Base-by-base conservation (phyloP, 2,888 invertebrate species). In the Cyrtodaria siliqua region DNA sequence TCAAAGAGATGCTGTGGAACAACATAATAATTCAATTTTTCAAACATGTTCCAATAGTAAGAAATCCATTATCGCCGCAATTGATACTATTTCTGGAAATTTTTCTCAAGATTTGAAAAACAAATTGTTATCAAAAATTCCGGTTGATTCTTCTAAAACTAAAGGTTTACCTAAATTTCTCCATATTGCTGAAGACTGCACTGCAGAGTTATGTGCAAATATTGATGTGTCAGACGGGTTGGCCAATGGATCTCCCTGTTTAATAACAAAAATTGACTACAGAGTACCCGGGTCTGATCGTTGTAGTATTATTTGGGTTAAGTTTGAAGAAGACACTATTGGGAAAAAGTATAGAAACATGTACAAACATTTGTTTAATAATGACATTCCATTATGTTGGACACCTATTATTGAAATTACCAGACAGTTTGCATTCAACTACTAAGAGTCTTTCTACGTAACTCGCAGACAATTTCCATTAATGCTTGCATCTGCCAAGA, bases 401-500 rank as follows among this genome's bases (percentile, higher is more conserved):
- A 53, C 53, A 26, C 53, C n/a, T n/a, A n/a, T n/a, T n/a, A n/a
- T n/a, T n/a, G n/a, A n/a, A n/a, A n/a, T n/a, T n/a, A n/a, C n/a
- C n/a, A n/a, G n/a, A n/a, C n/a, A n/a, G n/a, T n/a, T n/a, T n/a
- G n/a, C n/a, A n/a, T n/a, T n/a, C n/a, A n/a, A n/a, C n/a, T 26
- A 26, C 27, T n/a, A n/a, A n/a, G n/a, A n/a, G n/a, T n/a, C n/a
- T n/a, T n/a, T n/a, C n/a, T n/a, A n/a, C n/a, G n/a, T n/a, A n/a
- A n/a, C n/a, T n/a, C n/a, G n/a, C n/a, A n/a, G 60, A 3, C 80
- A 80, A 52, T 69, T 80, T 57, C 80, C 73, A 44, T 23, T 80
- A 6, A 42, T 50, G 38, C 52, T 67, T 49, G 53, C 73, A 42
- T 69, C 76, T 23, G 70, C 49, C 16, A 68, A 68, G 55, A 67